Evolutionary conservation across 2,888 invertebrate genomes (phyloP).

Genomic region (Boloria euphrosyne): DNA sequence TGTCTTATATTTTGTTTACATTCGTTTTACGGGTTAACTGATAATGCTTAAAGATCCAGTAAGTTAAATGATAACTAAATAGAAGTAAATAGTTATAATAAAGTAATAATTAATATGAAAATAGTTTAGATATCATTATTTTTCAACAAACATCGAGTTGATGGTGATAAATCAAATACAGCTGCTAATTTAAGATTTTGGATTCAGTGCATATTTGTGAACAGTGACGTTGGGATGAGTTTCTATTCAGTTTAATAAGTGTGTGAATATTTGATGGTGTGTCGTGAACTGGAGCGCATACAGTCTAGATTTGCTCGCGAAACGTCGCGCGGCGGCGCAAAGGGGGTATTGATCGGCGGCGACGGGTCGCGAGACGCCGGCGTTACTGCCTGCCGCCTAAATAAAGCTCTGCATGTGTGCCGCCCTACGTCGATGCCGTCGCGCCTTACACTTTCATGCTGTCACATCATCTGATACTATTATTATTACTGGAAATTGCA

Average conservation of each 20-base stretch:
- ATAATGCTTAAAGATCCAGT: conserved; percentile 9
- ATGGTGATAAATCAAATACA: neutral
- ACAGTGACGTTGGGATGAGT: conserved; percentile 43
- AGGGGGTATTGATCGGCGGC: conserved; percentile 79
- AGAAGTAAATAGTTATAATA: conserved; percentile 1
- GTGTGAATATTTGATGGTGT: conserved; percentile 80
- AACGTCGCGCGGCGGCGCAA: conserved; percentile 78
- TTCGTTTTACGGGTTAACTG: conserved; percentile 62
- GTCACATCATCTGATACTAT: conserved; percentile 42
- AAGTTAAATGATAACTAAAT: conserved; percentile 5
- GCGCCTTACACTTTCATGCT: conserved; percentile 48
- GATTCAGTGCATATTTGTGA: conserved; percentile 28
- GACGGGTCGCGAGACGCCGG: conserved; percentile 77
- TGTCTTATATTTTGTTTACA: conserved; percentile 68
- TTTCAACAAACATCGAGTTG: neutral
- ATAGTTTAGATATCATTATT: conserved; percentile 4
- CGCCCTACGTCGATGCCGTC: conserved; percentile 62
- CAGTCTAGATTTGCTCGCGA: conserved; percentile 71
- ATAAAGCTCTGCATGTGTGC: conserved; percentile 79
- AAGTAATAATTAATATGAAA: conserved; percentile 1
- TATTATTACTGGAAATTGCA: conserved; percentile 15
- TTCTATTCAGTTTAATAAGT: conserved; percentile 72
- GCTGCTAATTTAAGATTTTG: conserved; percentile 16
- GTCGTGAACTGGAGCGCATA: conserved; percentile 71
- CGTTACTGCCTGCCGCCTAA: conserved; percentile 78